Evolutionary conservation across 1,140 invertebrate species (phyloP).

Genomic region (Tenebrio molitor): DNA sequence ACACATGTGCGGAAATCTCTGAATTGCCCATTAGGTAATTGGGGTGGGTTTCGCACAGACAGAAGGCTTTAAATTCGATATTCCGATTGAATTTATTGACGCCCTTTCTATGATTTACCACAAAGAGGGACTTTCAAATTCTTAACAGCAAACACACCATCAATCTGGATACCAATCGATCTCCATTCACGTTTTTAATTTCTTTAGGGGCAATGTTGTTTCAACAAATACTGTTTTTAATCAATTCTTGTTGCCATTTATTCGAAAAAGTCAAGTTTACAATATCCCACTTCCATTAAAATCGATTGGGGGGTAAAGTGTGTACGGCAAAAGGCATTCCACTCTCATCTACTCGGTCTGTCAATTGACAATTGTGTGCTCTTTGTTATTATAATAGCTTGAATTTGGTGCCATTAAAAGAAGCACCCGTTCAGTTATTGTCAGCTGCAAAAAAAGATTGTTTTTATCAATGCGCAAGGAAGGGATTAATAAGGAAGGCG

Average conservation of each 20-base stretch:
- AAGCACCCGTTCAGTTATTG: slow-evolving; percentile 17
- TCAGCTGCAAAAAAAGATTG: neutral
- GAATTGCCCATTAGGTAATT: slow-evolving; percentile 19
- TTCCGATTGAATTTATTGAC: neutral
- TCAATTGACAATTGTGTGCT: slow-evolving; percentile 15
- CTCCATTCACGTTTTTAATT: no score
- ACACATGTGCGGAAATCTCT: slow-evolving; percentile 5
- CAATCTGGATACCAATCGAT: no score
- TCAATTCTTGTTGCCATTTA: neutral
- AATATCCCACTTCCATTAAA: slow-evolving; percentile 2
- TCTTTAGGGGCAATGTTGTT: no score
- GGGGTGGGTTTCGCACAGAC: neutral
- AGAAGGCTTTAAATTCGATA: neutral
- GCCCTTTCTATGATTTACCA: no score
- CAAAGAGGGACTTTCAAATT: no score
- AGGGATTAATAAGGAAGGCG: neutral
- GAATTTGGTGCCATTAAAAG: slow-evolving; percentile 24
- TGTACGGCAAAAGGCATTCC: neutral
- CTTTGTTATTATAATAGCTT: slow-evolving; percentile 28
- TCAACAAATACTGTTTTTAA: neutral
- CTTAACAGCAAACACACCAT: no score
- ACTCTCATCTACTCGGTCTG: slow-evolving; percentile 16
- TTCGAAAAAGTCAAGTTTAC: neutral
- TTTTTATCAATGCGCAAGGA: neutral
- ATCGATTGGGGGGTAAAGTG: slow-evolving; percentile 6